A percentile compares a stretch with the other conserved stretches of the same genome.
These are phyloP conservation scores for Morpho helenor DNA, from an alignment of 2,888 invertebrate species.

Conservation along the genomic window DNA sequence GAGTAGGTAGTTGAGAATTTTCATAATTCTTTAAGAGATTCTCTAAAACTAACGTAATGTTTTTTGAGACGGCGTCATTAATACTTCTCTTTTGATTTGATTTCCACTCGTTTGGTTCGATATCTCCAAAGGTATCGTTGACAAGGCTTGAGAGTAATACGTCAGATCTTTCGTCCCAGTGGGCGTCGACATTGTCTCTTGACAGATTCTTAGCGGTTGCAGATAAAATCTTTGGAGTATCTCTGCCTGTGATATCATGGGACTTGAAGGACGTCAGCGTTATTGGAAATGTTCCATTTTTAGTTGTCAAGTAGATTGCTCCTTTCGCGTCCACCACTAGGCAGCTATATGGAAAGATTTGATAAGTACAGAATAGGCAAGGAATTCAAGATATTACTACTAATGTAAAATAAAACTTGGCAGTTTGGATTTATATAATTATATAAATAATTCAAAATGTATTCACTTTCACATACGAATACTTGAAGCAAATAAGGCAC, in stretches of 20 bases:
- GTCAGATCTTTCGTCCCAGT: slow-evolving; percentile 50
- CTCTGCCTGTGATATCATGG: slow-evolving; percentile 49
- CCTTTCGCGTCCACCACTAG: slow-evolving; percentile 60
- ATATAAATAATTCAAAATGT: too few species aligned
- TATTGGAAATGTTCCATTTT: slow-evolving; percentile 76
- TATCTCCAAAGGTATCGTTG: slow-evolving; percentile 54
- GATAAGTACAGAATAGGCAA: too few species aligned
- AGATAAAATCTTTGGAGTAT: slow-evolving; percentile 57
- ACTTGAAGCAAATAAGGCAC: too few species aligned
- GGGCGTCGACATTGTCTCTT: slow-evolving; percentile 36
- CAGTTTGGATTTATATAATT: too few species aligned
- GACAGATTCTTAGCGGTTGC: slow-evolving; percentile 56
- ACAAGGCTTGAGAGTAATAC: slow-evolving; percentile 56
- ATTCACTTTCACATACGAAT: too few species aligned
- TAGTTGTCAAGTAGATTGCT: slow-evolving; percentile 73
- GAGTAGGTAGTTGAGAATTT: slow-evolving; percentile 93
- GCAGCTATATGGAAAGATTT: slow-evolving; percentile 39
- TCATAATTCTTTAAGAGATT: slow-evolving; percentile 94
- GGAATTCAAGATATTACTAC: too few species aligned
- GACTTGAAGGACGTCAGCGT: slow-evolving; percentile 60
- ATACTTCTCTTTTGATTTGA: slow-evolving; percentile 70
- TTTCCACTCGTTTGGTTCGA: slow-evolving; percentile 46
- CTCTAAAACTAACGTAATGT: slow-evolving; percentile 91
- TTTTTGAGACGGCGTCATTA: slow-evolving; percentile 87
- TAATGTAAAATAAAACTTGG: too few species aligned